Percentiles rank a stretch among this genome's conserved stretches.
phyloP scores from a whole-genome alignment of 2,797 vertebrate species.

The Sebastes glaucus region DNA sequence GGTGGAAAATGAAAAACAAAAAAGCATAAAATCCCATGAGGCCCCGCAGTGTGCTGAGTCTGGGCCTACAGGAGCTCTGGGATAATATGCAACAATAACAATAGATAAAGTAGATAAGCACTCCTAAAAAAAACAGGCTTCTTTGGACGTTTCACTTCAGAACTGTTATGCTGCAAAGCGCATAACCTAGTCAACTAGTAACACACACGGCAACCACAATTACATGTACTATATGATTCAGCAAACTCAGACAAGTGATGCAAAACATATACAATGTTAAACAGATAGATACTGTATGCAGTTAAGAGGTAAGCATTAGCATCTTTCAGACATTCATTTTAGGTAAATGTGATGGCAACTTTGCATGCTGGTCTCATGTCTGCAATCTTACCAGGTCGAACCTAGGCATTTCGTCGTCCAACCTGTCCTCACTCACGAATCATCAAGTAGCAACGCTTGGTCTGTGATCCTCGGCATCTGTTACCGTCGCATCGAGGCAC shows the following conservation, averaged over 20 bases:
- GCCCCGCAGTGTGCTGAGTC: background rate
- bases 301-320: background rate
- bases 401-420: background rate
- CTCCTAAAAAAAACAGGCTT: background rate
- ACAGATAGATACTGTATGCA: background rate
- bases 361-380: background rate
- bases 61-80: background rate
- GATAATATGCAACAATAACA: background rate
- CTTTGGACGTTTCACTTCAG: background rate
- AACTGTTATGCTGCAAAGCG: background rate
- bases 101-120: background rate
- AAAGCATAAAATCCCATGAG: slow-evolving; percentile 47
- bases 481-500: background rate
- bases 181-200: background rate
- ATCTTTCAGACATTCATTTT: background rate
- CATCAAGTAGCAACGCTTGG: too few relatives aligned
- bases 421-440: background rate
- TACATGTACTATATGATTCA: background rate
- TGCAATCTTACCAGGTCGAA: background rate
- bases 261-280: background rate
- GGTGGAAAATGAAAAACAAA: slow-evolving; percentile 69
- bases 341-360: background rate
- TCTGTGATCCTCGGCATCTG: background rate
- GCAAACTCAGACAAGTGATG: background rate
- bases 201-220: background rate